Base-by-base conservation (phyloP, 2,113 vertebrate species). In the Penelope pileata region DNA sequence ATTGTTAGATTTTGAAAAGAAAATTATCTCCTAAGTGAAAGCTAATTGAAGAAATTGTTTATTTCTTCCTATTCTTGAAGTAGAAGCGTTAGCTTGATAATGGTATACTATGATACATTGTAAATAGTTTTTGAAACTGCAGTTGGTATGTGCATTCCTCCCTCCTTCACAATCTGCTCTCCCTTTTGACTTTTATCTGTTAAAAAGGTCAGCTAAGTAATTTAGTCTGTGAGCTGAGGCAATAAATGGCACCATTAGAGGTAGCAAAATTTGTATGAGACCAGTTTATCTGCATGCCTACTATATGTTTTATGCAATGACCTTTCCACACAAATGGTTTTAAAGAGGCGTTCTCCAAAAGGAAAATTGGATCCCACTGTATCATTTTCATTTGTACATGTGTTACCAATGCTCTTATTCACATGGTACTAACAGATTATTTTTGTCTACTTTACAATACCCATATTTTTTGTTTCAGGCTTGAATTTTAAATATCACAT, bases 131-230 rank as follows among this genome's bases (percentile, higher is more conserved):
- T 84, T 63, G 17, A 78, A 78, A 90, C 66, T 94, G 62, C 26
- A 60, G 47, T 9, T 59, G 45, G 54, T 77, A 42, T 5, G 24
- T 16, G 32, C 22, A 22, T 90, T 90, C 36, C 79, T 88, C 7
- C 16, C 16, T 83, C 8, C 16, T 92, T 90, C 64, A 32, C 14
- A 72, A 7, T 43, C 68, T 81, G 12, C 75, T 92, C 34, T 75
- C 16, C 82, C 43, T 59, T 86, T 75, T 78, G 34, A 75, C 11
- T 92, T 92, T 72, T 72, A 12, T 84, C 56, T 0, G 0, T 87
- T 91, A 64, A 36, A 76, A 91, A 96, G 87, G 70, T 94, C 81
- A 76, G 54, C 38, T 18, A 68, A 86, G 23, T 81, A 40, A 92
- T 92, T 96, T 85, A 68, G 53, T 78, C 48, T 77, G 48, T 72